These are phyloP conservation scores for Xanthorhoe designata DNA, from an alignment of 2,888 invertebrate species.

Conservation along the genomic window DNA sequence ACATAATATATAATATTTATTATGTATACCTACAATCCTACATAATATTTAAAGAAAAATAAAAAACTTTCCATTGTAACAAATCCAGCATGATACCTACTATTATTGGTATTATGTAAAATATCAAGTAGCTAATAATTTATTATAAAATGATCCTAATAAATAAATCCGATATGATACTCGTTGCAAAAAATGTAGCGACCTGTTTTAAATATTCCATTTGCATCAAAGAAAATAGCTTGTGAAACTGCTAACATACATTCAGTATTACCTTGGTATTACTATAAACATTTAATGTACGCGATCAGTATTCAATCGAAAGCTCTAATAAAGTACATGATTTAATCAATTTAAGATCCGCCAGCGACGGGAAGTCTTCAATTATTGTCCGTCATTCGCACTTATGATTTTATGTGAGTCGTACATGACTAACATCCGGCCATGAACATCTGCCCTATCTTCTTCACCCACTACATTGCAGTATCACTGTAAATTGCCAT, in stretches of 20 bases:
- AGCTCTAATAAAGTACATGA: constrained; percentile 50
- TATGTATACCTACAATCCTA: no score
- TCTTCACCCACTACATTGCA: constrained; percentile 37
- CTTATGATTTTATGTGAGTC: constrained; percentile 52
- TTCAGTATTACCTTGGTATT: neutral
- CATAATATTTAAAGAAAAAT: neutral
- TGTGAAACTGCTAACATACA: neutral
- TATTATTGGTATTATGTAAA: neutral
- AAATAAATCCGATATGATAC: neutral
- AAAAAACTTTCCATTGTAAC: neutral
- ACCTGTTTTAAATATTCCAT: neutral
- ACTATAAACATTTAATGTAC: neutral
- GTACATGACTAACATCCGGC: constrained; percentile 80
- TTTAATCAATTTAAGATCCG: constrained; percentile 59
- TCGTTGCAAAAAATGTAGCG: neutral
- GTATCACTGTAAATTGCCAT: neutral
- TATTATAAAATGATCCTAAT: neutral
- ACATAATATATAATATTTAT: no score
- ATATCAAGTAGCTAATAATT: neutral
- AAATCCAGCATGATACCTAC: neutral
- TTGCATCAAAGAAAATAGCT: neutral
- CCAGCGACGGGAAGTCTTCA: constrained; percentile 78
- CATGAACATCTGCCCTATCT: constrained; percentile 70
- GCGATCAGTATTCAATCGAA: constrained; percentile 38
- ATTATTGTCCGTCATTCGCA: constrained; percentile 76